Evolutionary conservation across 2,888 invertebrate species (phyloP).

Genomic region (Dusona sp.): DNA sequence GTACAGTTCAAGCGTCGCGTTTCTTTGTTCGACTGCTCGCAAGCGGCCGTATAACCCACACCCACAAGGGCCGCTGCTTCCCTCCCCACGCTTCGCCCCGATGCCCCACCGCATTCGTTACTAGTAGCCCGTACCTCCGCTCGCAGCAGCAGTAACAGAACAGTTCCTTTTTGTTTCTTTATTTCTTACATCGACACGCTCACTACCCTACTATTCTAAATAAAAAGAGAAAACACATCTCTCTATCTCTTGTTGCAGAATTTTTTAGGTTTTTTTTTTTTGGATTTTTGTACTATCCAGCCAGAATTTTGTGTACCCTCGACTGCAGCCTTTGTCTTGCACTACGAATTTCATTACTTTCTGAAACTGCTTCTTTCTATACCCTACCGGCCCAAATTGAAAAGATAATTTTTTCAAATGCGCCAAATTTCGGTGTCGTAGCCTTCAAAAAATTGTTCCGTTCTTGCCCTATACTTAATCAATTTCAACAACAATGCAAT

Average conservation of each 20-base stretch:
- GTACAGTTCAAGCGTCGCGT: constrained; percentile 49
- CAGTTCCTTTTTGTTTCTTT: constrained; percentile 3
- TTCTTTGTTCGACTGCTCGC: constrained; percentile 60
- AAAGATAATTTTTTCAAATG: not conserved
- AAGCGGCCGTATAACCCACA: constrained; percentile 46
- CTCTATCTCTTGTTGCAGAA: not conserved
- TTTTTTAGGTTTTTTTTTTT: not conserved
- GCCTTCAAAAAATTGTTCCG: not conserved
- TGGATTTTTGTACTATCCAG: not conserved
- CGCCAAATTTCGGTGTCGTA: not conserved
- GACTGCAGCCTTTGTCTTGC: not conserved
- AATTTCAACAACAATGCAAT: too few relatives aligned
- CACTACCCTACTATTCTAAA: not conserved
- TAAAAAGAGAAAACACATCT: not conserved
- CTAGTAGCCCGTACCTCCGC: constrained; percentile 45
- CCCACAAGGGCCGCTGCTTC: constrained; percentile 49
- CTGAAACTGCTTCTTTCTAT: not conserved
- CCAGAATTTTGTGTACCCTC: not conserved
- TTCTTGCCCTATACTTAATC: too few relatives aligned
- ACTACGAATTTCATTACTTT: not conserved
- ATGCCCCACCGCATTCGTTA: not conserved
- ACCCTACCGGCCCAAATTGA: not conserved
- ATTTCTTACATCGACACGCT: not conserved
- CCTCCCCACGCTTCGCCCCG: constrained; percentile 49
- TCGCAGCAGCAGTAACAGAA: constrained; percentile 30